Evolutionary conservation across 2,797 vertebrate species (phyloP), one percentile per base, ranked within the genome.

Genomic region (Tarsius wallacei): DNA sequence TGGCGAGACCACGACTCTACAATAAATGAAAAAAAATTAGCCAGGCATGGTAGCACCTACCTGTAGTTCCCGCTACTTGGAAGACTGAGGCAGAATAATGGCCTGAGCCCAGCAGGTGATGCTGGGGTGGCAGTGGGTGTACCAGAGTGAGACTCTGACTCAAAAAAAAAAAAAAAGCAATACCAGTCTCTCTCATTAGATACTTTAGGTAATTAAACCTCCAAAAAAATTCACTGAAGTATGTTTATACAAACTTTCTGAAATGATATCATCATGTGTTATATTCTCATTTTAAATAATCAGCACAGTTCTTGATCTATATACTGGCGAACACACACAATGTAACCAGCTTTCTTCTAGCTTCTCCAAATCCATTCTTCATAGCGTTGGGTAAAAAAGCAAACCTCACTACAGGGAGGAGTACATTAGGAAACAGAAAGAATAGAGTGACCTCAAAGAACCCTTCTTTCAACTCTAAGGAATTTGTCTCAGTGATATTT

Each of bases 281-380:
- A 42, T 57, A 16, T n/a, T 94, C n/a, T 88, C 33, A 47, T 73
- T 73, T 49, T 91, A 63, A 87, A 82, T 82, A 77, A 85, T 16
- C 88, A 36, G 31, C 78, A 73, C 26, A 59, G 55, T 49, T 66
- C 47, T 78, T 42, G 31, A 85, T 85, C 33, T 13, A 74, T 31
- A 47, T 53, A 78, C 51, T 66, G 59, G n/a, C 21, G 74, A 66
- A 92, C 92, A 28, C 36, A 61, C 10, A 80, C 51, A 76, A 61
- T 26, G 51, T 78, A 88, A 53, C 71, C 49, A 86, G 63, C 22
- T 86, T 66, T 89, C 33, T 93, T 89, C 76, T 61, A 49, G 55
- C 51, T 68, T 11, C 51, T 74, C 55, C n/a, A 31, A 92, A 53
- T 2, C 49, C 36, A 64, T 36, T 83, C 64, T 89, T 89, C 80